These are phyloP conservation scores for Ophiothrix spiculata DNA, from an alignment of 35 echinoderm and acorn worm species.

Conservation along the genomic window DNA sequence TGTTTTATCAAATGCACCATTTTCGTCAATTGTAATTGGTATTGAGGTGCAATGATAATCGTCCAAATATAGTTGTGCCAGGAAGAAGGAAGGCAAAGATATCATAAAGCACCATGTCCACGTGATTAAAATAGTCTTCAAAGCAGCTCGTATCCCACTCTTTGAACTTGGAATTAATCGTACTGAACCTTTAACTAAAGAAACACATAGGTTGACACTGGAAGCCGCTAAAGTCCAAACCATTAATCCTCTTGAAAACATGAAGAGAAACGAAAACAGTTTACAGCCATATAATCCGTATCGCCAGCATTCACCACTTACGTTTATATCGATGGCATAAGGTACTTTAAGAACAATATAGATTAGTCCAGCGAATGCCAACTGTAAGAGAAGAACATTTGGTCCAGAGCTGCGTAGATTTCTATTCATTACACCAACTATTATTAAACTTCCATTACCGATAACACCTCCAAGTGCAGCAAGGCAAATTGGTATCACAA, in stretches of 20 bases:
- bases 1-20: neutral
- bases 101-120: neutral
- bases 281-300: neutral
- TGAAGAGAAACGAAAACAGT: neutral
- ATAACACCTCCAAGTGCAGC: neutral
- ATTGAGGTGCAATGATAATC: neutral
- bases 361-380: neutral
- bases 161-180: neutral
- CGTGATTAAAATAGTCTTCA: neutral
- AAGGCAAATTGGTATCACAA: neutral
- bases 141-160: neutral
- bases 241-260: neutral
- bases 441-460: neutral
- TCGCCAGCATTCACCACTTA: neutral
- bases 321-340: neutral
- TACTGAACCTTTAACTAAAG: neutral
- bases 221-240: neutral
- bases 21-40: neutral
- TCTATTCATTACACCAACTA: neutral
- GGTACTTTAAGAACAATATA: neutral
- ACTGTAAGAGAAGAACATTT: neutral
- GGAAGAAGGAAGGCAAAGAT: neutral
- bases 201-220: neutral
- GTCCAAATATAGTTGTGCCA: neutral
- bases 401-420: neutral